Evolutionary conservation across 1,140 invertebrate genomes (phyloP).

Genomic region (Diachasma alloeum): DNA sequence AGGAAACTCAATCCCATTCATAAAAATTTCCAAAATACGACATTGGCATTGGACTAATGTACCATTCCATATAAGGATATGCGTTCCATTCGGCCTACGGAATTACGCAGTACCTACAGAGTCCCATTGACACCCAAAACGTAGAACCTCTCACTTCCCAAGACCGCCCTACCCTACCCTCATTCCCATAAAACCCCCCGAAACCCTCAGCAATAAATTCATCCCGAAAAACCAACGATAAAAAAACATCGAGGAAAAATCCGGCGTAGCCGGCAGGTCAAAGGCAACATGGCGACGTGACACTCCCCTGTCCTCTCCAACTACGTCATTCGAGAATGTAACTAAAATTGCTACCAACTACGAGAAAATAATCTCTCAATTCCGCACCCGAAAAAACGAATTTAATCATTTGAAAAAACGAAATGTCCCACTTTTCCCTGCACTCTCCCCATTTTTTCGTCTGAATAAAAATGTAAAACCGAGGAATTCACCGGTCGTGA

Average conservation of each 20-base stretch:
- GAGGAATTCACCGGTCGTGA: constrained; percentile 19
- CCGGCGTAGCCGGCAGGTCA: constrained; percentile 24
- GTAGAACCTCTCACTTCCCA: not conserved
- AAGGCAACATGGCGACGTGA: constrained; percentile 51
- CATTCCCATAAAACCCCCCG: not conserved
- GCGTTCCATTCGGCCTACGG: not conserved
- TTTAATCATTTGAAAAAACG: no score
- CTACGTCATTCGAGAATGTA: constrained; percentile 16
- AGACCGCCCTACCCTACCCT: not conserved
- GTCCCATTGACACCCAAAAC: no score
- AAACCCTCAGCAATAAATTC: not conserved
- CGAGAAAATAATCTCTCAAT: not conserved
- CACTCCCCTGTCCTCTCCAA: constrained; percentile 31
- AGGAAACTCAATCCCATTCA: not conserved
- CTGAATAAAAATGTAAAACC: not conserved
- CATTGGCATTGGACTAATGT: constrained; percentile 4
- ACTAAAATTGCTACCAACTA: not conserved
- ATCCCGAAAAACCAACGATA: not conserved
- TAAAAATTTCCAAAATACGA: not conserved
- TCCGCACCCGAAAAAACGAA: no score
- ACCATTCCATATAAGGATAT: not conserved
- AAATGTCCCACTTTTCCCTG: not conserved
- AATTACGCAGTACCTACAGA: not conserved
- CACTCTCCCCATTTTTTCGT: not conserved
- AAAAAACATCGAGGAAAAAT: constrained; percentile 3